Conservation (phyloP, 1,140 invertebrate species). For the Ectropis grisescens region DNA sequence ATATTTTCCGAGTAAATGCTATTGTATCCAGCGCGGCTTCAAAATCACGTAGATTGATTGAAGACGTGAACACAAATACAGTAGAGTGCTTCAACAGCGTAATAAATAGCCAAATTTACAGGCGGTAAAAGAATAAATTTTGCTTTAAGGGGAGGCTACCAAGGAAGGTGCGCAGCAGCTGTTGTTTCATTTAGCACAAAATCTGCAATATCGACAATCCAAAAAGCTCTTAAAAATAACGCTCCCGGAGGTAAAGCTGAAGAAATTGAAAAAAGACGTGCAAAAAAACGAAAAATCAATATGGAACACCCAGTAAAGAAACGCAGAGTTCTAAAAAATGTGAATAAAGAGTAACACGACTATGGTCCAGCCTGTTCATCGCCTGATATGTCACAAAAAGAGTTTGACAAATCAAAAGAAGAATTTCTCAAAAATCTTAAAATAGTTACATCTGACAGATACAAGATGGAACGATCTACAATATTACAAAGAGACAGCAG, state of each 20-base stretch:
- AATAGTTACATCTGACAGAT: slow-evolving; percentile 5
- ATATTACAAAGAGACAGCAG: slow-evolving; percentile 10
- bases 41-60: slow-evolving; percentile 18
- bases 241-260: too few relatives aligned
- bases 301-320: too few relatives aligned
- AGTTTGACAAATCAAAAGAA: too few relatives aligned
- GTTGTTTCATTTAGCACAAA: slow-evolving; percentile 14
- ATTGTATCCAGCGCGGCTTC: slow-evolving; percentile 7
- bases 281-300: too few relatives aligned
- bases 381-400: too few relatives aligned
- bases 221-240: too few relatives aligned
- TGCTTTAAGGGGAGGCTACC: slow-evolving; percentile 9
- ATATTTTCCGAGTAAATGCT: slow-evolving; percentile 1
- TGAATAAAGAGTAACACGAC: too few relatives aligned
- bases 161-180: slow-evolving; percentile 5
- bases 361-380: too few relatives aligned
- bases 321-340: too few relatives aligned
- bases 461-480: slow-evolving; percentile 7
- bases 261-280: too few relatives aligned
- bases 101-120: slow-evolving; percentile 22
- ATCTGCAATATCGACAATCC: too few relatives aligned
- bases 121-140: slow-evolving; percentile 26
- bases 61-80: slow-evolving; percentile 19
- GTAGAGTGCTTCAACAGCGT: slow-evolving; percentile 21
- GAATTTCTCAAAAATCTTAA: slow-evolving; percentile 3